Base-by-base conservation (phyloP, 2,797 vertebrate genomes). In the Merluccius polli region DNA sequence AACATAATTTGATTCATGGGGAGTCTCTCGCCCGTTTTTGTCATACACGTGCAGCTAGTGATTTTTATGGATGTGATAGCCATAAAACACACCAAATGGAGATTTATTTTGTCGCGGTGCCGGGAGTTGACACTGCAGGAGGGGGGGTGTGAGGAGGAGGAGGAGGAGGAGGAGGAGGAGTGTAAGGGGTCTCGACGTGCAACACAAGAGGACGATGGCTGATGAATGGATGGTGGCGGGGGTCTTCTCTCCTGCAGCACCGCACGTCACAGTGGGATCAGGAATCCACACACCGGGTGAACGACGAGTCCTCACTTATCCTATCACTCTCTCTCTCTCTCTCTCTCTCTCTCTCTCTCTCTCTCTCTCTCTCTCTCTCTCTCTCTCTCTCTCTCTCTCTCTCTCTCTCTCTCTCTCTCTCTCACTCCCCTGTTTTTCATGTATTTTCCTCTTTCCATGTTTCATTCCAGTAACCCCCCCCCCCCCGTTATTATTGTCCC, bases 341-440 rank as follows among this genome's bases (percentile, higher is more conserved):
- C 33, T 35, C 33, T 35, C 33, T 35, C 33, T 35, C n/a, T 10
- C 10, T 11, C 63, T 27, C 29, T 27, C 63, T 67, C 24, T 67
- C 63, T 72, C 38, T 68, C 73, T 35, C 36, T 75, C 59, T 31
- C 33, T 72, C 16, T 65, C 73, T 73, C 27, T 59, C 31, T 73
- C 16, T 59, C 69, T 73, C 41, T 67, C 12, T 27, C 27, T 29
- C 15, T 13, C 4, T 12, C 4, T 8, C 1, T 9, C 24, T 30
- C 18, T 30, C 18, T 69, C 8, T 11, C 2, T 7, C 27, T 1
- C 8, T 9, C 10, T 70, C 1, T 30, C 7, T 48, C 24, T 75
- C 16, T 75, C 70, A 4, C 16, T 52, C 9, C 65, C 13, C 77
- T 69, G 29, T 77, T 70, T n/a, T 59, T 63, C 32, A 74, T 7